Evolutionary conservation across 2,888 invertebrate genomes (phyloP).

Genomic region (Unio pictorum): DNA sequence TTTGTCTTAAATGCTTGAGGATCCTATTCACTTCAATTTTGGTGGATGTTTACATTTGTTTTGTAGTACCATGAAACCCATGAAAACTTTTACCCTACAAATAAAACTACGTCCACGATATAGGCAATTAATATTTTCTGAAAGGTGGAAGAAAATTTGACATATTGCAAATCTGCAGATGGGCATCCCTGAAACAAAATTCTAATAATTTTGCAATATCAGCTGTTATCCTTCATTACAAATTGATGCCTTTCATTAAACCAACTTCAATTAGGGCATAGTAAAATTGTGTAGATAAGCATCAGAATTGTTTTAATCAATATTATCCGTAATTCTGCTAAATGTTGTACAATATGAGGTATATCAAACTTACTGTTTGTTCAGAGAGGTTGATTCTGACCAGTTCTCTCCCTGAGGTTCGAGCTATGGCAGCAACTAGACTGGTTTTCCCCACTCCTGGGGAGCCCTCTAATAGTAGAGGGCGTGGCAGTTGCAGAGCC

Average conservation of each 20-base stretch:
- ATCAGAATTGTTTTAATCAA: neutral
- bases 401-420: constrained; percentile 85
- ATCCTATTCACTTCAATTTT: no score
- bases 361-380: constrained; percentile 84
- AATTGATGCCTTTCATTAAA: neutral
- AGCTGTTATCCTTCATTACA: no score
- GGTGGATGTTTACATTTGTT: no score
- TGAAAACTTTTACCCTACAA: no score
- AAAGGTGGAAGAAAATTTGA: no score
- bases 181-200: no score
- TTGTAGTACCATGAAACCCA: no score
- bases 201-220: no score
- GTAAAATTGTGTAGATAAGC: neutral
- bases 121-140: no score
- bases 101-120: no score
- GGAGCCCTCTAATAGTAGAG: constrained; percentile 91
- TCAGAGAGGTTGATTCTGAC: constrained; percentile 97
- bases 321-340: neutral
- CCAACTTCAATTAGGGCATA: neutral
- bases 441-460: constrained; percentile 99
- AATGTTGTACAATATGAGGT: neutral
- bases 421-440: constrained; percentile 90
- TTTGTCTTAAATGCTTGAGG: no score
- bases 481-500: constrained; percentile 86
- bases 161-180: no score